Evolutionary conservation across 2,113 vertebrate genomes (phyloP).

Genomic region (Arothron firmamentum): DNA sequence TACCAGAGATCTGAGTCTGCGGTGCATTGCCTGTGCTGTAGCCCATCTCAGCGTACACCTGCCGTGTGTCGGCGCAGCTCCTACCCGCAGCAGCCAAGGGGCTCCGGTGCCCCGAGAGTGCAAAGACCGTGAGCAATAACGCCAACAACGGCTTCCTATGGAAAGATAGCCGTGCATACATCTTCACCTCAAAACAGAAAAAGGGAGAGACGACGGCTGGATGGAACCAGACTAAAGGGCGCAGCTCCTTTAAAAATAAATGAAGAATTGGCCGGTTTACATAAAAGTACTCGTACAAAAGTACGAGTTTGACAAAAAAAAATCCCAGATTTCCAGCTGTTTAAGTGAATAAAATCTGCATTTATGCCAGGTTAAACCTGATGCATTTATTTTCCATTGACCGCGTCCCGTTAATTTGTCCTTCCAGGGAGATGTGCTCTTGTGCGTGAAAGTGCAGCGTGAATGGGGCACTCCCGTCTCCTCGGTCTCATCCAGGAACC

Average conservation of each 20-base stretch:
- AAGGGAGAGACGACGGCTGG: neutral
- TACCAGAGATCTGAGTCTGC: constrained; percentile 82
- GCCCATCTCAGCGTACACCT: constrained; percentile 81
- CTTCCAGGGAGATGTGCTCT: constrained; percentile 27
- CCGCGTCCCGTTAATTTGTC: constrained; percentile 29
- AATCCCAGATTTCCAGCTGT: too few relatives aligned
- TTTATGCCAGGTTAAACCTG: constrained; percentile 24
- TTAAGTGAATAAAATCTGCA: constrained; percentile 4
- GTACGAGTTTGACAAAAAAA: constrained; percentile 1
- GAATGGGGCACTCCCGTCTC: constrained; percentile 42
- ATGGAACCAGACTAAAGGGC: constrained; percentile 3
- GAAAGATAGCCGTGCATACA: constrained; percentile 35
- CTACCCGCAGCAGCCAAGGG: constrained; percentile 68
- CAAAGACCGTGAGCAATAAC: constrained; percentile 43
- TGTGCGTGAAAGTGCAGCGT: constrained; percentile 17
- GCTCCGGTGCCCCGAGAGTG: constrained; percentile 51
- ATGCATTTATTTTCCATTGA: constrained; percentile 32
- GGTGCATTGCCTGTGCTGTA: constrained; percentile 81
- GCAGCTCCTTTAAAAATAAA: constrained; percentile 21
- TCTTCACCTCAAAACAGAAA: constrained; percentile 13
- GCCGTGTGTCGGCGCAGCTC: constrained; percentile 82
- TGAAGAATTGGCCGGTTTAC: constrained; percentile 1
- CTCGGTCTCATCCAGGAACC: constrained; percentile 38
- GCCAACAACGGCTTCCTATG: constrained; percentile 45
- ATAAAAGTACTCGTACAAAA: constrained; percentile 31